Conservation (phyloP, 2,888 invertebrate genomes). For the Bombylius major region DNA sequence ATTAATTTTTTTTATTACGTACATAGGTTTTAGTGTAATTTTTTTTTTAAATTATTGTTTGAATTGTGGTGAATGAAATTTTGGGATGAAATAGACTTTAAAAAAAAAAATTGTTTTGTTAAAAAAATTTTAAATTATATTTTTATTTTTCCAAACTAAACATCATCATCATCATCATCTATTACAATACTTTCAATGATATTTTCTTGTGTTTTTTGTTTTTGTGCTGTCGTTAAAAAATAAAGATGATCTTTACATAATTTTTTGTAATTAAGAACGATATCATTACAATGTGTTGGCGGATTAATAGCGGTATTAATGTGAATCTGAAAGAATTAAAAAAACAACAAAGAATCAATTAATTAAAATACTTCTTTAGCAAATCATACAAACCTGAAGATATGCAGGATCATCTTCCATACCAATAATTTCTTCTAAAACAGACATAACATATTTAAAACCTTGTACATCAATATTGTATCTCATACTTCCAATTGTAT, state of each 20-base stretch:
- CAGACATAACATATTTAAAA: constrained; percentile 23
- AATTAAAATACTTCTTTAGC: not conserved
- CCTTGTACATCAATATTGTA: constrained; percentile 21
- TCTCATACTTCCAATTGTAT: constrained; percentile 31
- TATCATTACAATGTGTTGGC: constrained; percentile 25
- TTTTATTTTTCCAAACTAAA: not conserved
- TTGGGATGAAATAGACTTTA: not conserved
- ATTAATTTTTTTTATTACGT: not conserved
- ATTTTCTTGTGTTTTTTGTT: not conserved
- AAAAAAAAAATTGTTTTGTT: not conserved
- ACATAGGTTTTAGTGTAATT: not conserved
- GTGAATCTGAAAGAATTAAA: constrained; percentile 23
- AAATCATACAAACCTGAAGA: constrained; percentile 22
- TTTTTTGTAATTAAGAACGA: constrained; percentile 28
- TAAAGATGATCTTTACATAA: constrained; percentile 17
- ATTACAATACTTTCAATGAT: constrained; percentile 7
- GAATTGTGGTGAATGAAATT: not conserved
- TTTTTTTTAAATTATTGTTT: not conserved
- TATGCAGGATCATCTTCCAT: constrained; percentile 27
- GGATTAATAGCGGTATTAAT: constrained; percentile 27
- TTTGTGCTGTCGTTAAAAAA: not conserved
- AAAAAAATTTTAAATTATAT: not conserved
- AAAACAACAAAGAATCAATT: not conserved
- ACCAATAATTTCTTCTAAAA: constrained; percentile 23
- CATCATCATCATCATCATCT: constrained; percentile 2